Conservation (phyloP, 2,888 invertebrate genomes). For the Ceriagrion tenellum region DNA sequence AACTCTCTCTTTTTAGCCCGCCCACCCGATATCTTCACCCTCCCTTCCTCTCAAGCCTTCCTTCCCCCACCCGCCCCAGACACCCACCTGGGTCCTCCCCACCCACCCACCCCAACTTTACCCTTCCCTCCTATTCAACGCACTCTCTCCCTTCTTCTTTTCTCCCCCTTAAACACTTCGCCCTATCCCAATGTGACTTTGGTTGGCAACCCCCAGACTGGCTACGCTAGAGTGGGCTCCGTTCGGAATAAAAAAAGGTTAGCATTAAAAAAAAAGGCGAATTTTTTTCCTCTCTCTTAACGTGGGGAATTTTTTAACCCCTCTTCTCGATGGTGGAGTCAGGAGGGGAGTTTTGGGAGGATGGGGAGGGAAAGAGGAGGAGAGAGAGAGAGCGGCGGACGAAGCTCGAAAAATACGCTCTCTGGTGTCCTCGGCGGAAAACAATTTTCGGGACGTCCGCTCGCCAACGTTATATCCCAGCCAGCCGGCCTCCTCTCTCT, state of each 20-base stretch:
- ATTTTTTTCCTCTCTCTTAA: no score
- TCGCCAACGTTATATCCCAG: background rate
- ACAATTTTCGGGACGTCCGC: background rate
- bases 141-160: background rate
- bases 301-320: background rate
- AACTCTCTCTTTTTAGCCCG: background rate
- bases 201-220: no score
- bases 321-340: background rate
- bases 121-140: background rate
- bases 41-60: background rate
- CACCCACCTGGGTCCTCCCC: background rate
- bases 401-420: conserved; percentile 23
- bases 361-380: no score
- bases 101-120: background rate
- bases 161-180: background rate
- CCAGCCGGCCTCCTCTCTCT: background rate
- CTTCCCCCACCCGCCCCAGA: background rate
- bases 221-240: no score
- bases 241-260: background rate
- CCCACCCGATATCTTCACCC: background rate
- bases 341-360: background rate
- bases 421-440: conserved; percentile 16
- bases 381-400: background rate
- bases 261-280: background rate
- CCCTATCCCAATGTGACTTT: background rate